phyloP scores from a whole-genome alignment of 2,113 vertebrate species.

The Erythrocercus mccallii region DNA sequence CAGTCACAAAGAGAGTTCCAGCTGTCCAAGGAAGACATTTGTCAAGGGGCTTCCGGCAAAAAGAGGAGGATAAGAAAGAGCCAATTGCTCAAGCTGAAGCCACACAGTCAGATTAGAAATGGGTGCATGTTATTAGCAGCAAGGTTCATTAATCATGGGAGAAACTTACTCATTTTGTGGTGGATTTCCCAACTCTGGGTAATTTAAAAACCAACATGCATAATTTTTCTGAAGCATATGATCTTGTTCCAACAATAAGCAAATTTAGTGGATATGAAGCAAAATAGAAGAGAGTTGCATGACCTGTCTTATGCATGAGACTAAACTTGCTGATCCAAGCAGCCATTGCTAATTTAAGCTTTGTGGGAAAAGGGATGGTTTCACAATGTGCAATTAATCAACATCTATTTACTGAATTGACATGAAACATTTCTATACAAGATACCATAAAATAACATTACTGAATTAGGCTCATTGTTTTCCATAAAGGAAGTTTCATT shows the following conservation, averaged over 20 bases:
- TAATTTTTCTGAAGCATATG: not conserved
- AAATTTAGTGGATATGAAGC: not conserved
- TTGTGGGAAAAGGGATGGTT: not conserved
- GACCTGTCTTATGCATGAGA: not conserved
- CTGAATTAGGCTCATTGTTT: not conserved
- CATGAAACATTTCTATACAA: not conserved
- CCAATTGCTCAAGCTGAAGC: not conserved
- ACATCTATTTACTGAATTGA: not conserved
- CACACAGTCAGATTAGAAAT: not conserved
- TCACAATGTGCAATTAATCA: conserved; percentile 11
- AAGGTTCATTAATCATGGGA: not conserved
- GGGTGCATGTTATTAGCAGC: not conserved
- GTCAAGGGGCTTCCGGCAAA: not conserved
- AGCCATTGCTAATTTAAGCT: conserved; percentile 5
- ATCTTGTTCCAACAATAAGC: not conserved
- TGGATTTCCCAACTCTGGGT: not conserved
- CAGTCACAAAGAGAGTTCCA: not conserved
- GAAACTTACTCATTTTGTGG: not conserved
- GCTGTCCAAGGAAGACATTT: not conserved
- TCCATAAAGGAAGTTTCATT: not conserved
- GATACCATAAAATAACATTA: not conserved
- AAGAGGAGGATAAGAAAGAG: not conserved
- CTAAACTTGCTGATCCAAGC: conserved; percentile 13
- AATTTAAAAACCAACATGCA: not conserved
- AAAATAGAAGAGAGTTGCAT: not conserved